Evolutionary conservation across 2,113 vertebrate species (phyloP).

Genomic region (Lepus americanus): DNA sequence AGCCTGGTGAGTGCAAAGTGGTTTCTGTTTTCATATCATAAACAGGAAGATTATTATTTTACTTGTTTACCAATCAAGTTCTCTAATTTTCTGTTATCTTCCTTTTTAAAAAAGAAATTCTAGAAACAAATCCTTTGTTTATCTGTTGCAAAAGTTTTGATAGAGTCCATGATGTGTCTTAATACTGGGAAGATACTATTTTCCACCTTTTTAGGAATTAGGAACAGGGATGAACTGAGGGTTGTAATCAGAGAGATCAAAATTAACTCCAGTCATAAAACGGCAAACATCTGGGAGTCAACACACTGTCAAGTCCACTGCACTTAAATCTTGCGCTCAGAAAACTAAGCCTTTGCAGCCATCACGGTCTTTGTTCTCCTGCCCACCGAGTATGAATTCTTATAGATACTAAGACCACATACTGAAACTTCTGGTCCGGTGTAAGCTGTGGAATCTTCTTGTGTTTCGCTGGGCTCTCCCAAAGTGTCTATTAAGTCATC

Average conservation of each 20-base stretch:
- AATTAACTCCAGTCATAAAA: not conserved
- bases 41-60: not conserved
- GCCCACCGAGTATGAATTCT: not conserved
- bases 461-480: conserved; percentile 82
- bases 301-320: not conserved
- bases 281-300: not conserved
- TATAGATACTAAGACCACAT: conserved; percentile 25
- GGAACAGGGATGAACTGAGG: not conserved
- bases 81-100: not conserved
- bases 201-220: not conserved
- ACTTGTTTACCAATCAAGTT: not conserved
- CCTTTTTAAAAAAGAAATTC: conserved; percentile 15
- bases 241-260: not conserved
- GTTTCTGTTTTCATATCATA: not conserved
- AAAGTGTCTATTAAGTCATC: conserved; percentile 88
- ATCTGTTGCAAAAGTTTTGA: conserved; percentile 38
- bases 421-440: conserved; percentile 87
- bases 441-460: conserved; percentile 81
- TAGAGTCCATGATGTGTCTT: not conserved
- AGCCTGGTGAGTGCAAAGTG: not conserved
- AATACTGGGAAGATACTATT: conserved; percentile 1
- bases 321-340: not conserved
- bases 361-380: not conserved
- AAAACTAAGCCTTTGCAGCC: not conserved
- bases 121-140: conserved; percentile 22